phyloP scores from a whole-genome alignment of 2,113 vertebrate species.

The Grallaria varia region DNA sequence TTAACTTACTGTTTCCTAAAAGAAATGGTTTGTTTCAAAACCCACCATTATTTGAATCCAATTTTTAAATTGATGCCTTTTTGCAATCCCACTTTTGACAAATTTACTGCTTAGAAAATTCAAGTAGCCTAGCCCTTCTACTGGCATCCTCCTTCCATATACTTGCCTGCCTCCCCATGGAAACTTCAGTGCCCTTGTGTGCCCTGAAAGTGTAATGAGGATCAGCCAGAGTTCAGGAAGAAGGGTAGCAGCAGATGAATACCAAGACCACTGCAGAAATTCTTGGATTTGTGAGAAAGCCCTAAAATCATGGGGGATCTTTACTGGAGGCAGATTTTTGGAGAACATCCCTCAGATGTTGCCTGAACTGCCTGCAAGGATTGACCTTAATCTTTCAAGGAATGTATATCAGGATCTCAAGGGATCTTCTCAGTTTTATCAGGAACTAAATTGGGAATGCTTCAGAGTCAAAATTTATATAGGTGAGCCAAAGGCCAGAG shows the following conservation, averaged over 20 bases:
- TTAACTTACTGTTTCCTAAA: not conserved
- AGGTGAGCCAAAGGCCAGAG: not conserved
- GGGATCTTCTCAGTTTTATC: not conserved
- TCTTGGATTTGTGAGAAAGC: not conserved
- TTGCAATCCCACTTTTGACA: not conserved
- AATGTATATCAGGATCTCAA: not conserved
- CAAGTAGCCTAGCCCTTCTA: not conserved
- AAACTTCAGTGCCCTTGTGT: not conserved
- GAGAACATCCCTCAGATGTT: not conserved
- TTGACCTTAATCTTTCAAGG: not conserved
- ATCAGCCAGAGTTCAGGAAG: not conserved
- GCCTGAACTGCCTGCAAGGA: not conserved
- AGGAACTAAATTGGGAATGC: not conserved
- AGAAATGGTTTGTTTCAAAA: not conserved
- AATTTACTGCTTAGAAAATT: not conserved
- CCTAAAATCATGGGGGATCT: not conserved
- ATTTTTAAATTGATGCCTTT: not conserved
- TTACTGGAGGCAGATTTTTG: not conserved
- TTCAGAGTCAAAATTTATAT: not conserved
- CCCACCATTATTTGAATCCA: accelerated
- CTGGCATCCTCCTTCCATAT: not conserved
- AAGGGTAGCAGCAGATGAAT: not conserved
- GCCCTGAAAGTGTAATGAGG: not conserved
- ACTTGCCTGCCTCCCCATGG: not conserved
- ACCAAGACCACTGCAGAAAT: not conserved